These are phyloP conservation scores for Syngnathoides biaculeatus DNA, from an alignment of 2,113 vertebrate species.

Conservation along the genomic window DNA sequence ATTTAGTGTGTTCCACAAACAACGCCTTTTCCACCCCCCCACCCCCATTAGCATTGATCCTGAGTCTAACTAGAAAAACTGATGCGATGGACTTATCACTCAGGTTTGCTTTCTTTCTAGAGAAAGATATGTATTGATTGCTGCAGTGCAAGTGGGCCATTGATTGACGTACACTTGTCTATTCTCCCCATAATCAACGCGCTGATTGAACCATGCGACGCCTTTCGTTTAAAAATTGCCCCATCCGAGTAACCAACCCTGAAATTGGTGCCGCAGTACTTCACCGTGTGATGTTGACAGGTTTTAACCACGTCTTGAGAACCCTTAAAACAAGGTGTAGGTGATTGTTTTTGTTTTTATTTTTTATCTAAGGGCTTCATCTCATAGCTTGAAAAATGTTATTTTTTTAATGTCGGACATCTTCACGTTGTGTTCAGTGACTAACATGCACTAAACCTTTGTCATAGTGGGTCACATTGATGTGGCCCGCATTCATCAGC, in stretches of 20 bases:
- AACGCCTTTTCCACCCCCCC: slow-evolving; percentile 12
- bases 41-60: slow-evolving; percentile 45
- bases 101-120: slow-evolving; percentile 66
- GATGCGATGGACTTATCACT: slow-evolving; percentile 66
- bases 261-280: slow-evolving; percentile 11
- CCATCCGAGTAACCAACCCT: slow-evolving; percentile 1
- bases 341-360: slow-evolving; percentile 68
- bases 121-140: slow-evolving; percentile 53
- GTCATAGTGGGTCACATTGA: slow-evolving; percentile 36
- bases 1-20: slow-evolving; percentile 47
- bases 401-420: slow-evolving; percentile 23
- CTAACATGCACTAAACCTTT: slow-evolving; percentile 57
- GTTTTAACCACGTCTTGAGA: slow-evolving; percentile 31
- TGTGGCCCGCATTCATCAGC: slow-evolving; percentile 40
- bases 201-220: slow-evolving; percentile 43
- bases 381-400: slow-evolving; percentile 40
- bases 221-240: slow-evolving; percentile 41
- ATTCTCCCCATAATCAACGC: slow-evolving; percentile 42
- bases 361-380: slow-evolving; percentile 68
- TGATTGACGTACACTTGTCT: slow-evolving; percentile 47
- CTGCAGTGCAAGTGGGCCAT: slow-evolving; percentile 39
- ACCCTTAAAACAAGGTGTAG: slow-evolving; percentile 40
- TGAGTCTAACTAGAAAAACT: slow-evolving; percentile 59
- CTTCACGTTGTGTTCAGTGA: slow-evolving; percentile 32
- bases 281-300: slow-evolving; percentile 33